phyloP scores from a whole-genome alignment of 2,113 vertebrate genomes.

The Apus apus region DNA sequence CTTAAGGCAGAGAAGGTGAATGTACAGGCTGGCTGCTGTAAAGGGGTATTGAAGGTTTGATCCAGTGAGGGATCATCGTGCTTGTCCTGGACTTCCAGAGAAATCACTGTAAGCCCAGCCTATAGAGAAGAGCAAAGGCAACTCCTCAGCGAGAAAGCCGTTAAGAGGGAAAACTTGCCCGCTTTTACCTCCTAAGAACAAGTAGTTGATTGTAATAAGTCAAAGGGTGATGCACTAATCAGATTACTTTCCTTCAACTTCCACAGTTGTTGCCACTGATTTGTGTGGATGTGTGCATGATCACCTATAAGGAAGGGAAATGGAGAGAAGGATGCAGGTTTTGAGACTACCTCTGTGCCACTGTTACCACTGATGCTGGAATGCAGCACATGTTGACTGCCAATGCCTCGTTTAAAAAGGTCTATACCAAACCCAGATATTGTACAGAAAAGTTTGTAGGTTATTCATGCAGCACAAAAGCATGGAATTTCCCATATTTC shows the following conservation, averaged over 20 bases:
- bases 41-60: rapidly evolving
- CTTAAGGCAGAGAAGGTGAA: not conserved
- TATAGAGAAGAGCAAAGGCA: not conserved
- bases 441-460: not conserved
- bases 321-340: constrained; percentile 26
- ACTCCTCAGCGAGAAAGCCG: not conserved
- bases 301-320: not conserved
- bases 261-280: constrained; percentile 7
- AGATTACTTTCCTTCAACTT: not conserved
- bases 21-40: not conserved
- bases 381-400: constrained; percentile 34
- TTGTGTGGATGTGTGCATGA: not conserved
- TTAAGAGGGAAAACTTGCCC: not conserved
- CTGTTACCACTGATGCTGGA: not conserved
- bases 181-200: not conserved
- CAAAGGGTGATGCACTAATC: not conserved
- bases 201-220: not conserved
- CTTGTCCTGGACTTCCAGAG: not conserved
- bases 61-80: not conserved
- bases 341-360: not conserved
- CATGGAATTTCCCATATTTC: not conserved
- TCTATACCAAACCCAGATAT: constrained; percentile 13
- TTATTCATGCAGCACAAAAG: not conserved
- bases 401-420: constrained; percentile 41
- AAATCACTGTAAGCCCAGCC: not conserved